Base-by-base conservation (phyloP, 2,888 invertebrate species). In the Brachypalpus laphriformis region DNA sequence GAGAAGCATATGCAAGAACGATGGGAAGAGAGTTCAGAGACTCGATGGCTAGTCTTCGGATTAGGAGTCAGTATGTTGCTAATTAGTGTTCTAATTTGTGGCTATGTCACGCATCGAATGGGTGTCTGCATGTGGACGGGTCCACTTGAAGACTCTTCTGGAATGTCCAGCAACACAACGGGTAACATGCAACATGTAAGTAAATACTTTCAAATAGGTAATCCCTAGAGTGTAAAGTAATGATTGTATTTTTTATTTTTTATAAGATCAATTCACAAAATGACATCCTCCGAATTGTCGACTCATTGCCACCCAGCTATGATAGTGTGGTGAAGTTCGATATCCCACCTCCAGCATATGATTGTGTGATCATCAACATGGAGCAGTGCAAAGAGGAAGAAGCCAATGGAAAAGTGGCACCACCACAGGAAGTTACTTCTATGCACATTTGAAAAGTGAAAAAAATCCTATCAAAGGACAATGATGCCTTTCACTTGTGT, bases 121-220 rank as follows among this genome's bases (percentile, higher is more conserved):
- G 92, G 92, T 47, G 91, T 92, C 9, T 92, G 92, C 87, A 89
- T 92, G 45, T 92, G 92, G 92, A 89, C 91, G 5, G 92, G 92
- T 11, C 92, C 91, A 59, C 90, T 91, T 37, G 92, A 92, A 66
- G 91, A 91, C 86, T 86, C 89, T 20, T 77, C 86, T 2, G 18
- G 18, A 22, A 51, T 49, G 4, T 86, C 87, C 37, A 82, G 88
- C 56, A 89, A 87, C 14, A 86, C 88, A 6, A 86, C 87, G 28
- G 76, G 68, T n/a, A 80, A 87, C 47, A 87, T 89, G 65, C 87
- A 88, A 56, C 90, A 90, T 86, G 90, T 91, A 78, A 89, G 89
- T 89, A 22, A 8, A 16, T 4, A 16, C 34, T 9, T 8, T 22
- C n/a, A 6, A 45, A 18, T 34, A 9, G 5, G 6, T 49, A 18